phyloP scores from a whole-genome alignment of 92 coral and sea anemone genomes.

The Muricea muricata region DNA sequence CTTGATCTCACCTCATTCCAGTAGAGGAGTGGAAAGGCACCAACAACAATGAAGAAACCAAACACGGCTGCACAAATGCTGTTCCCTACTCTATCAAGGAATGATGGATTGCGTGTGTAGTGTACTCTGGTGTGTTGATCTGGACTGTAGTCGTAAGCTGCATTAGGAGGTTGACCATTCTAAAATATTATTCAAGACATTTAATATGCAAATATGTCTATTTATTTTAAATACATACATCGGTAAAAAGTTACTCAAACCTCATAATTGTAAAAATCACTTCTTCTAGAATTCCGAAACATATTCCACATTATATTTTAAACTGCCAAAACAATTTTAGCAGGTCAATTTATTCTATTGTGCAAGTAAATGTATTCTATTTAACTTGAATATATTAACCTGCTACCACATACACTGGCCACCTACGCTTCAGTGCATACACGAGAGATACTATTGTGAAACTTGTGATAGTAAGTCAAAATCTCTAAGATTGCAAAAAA shows the following conservation, averaged over 20 bases:
- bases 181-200: no score
- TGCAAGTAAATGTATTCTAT: no score
- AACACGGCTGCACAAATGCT: conserved; percentile 82
- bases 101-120: conserved; percentile 85
- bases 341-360: no score
- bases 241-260: no score
- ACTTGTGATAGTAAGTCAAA: no score
- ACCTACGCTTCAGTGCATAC: background rate
- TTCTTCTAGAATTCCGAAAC: background rate
- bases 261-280: background rate
- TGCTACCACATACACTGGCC: background rate
- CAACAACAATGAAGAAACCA: conserved; percentile 81
- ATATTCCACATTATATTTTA: conserved; percentile 5
- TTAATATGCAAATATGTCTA: no score
- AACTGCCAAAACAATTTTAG: no score
- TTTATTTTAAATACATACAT: no score
- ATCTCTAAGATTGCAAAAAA: no score
- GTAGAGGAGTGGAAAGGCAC: conserved; percentile 83
- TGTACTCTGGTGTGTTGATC: conserved; percentile 84
- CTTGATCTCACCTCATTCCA: conserved; percentile 99
- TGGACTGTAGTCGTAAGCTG: conserved; percentile 10
- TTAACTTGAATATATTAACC: no score
- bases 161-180: background rate
- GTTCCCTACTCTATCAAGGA: conserved; percentile 70
- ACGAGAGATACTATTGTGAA: no score